Base-by-base conservation (phyloP, 1,140 invertebrate species). In the Hylaeus anthracinus region DNA sequence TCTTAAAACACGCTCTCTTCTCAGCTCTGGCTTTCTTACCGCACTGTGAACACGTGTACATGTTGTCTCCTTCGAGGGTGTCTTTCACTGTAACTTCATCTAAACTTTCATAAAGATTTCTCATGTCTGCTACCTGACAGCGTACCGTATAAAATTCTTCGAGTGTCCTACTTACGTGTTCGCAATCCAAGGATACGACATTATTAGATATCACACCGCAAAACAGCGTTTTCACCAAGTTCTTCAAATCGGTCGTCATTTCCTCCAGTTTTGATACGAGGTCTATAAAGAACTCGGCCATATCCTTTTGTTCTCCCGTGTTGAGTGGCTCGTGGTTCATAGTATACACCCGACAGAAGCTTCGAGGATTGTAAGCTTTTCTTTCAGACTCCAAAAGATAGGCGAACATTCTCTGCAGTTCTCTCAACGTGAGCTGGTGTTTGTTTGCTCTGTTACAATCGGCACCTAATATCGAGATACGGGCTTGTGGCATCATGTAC, bases 221-320 rank as follows among this genome's bases (percentile, higher is more conserved):
- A 92, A 99, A 99, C 12, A 99, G 92, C 41, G 96, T 97, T 91
- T 99, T 99, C 0, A 99, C 97, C 60, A 98, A 93, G 73, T 96
- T 96, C 93, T 98, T 98, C 64, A 99, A 91, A 79, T 98, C 96
- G 0, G 97, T 96, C 0, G 97, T 98, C 97, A 99, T 99, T 92
- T 99, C 98, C 92, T 99, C 98, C 1, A 99, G 91, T 91, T 99
- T 99, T 6, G 97, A 98, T 9, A 99, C 98, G 1, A 99, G 95
- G 94, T 99, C 98, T 61, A 98, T 99, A 88, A 99, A 99, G 93
- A 99, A 99, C 93, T 99, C 98, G 0, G 98, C 98, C 98, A 99
- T 99, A 90, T 99, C 98, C 91, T 99, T 99, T 91, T 99, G 98
- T 92, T 99, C 98, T 1, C 98, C 98, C 0, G 98, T 99, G 91